Percentiles rank a stretch among this genome's conserved stretches.
phyloP scores from a whole-genome alignment of 1,140 invertebrate species.

The Drosophila micromelanica region DNA sequence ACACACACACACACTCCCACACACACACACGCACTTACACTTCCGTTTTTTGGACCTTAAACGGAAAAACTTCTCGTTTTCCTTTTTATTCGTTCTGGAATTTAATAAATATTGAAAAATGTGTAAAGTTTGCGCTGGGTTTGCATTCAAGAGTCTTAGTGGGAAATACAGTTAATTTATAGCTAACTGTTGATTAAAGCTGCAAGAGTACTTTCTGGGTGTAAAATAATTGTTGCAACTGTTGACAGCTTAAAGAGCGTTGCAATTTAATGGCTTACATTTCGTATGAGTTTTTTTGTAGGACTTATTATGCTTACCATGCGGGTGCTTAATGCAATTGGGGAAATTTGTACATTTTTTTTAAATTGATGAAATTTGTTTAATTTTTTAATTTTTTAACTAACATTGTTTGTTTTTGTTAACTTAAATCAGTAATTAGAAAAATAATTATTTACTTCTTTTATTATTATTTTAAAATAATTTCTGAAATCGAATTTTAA shows the following conservation, averaged over 20 bases:
- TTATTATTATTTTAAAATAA: too few relatives aligned
- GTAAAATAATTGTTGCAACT: too few relatives aligned
- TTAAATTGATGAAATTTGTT: too few relatives aligned
- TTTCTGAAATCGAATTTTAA: too few relatives aligned
- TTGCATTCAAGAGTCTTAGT: constrained; percentile 10
- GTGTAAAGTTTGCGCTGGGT: constrained; percentile 21
- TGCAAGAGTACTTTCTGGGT: neutral
- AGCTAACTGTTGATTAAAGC: constrained; percentile 15
- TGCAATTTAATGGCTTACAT: neutral
- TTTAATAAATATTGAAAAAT: constrained; percentile 57
- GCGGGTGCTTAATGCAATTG: too few relatives aligned
- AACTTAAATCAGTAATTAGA: too few relatives aligned
- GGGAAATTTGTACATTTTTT: too few relatives aligned
- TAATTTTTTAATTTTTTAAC: too few relatives aligned
- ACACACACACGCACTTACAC: neutral
- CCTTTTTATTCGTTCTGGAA: constrained; percentile 27
- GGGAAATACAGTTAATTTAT: constrained; percentile 16
- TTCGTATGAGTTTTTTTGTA: constrained; percentile 10
- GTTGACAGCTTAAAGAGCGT: neutral
- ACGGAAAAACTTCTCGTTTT: constrained; percentile 4
- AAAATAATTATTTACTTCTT: too few relatives aligned
- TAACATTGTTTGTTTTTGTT: too few relatives aligned
- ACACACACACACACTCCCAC: constrained; percentile 5
- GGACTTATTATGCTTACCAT: too few relatives aligned
- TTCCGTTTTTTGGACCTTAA: constrained; percentile 8